Evolutionary conservation across 1,140 invertebrate genomes (phyloP).

Genomic region (Atopsyche davidsoni): DNA sequence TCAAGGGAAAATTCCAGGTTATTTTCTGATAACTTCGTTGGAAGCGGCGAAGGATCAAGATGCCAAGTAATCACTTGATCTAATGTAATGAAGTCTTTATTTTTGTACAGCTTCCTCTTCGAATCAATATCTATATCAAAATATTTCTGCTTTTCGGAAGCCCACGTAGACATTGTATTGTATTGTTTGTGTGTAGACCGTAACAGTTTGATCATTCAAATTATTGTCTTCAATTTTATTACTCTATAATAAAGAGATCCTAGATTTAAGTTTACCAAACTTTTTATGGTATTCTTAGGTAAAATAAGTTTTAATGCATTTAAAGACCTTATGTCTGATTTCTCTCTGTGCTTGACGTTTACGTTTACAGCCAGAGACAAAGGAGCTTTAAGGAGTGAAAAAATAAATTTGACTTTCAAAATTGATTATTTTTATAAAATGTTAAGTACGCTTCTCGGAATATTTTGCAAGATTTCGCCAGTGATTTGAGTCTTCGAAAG

Average conservation of each 20-base stretch:
- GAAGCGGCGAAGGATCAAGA: slow-evolving; percentile 40
- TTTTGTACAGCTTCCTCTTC: slow-evolving; percentile 50
- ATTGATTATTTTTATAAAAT: no score
- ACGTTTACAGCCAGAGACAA: no score
- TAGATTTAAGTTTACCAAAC: not conserved
- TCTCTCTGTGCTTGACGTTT: no score
- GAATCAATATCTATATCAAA: slow-evolving; percentile 49
- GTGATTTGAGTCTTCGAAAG: no score
- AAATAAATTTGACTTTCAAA: no score
- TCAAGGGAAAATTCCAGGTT: slow-evolving; percentile 41
- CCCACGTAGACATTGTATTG: slow-evolving; percentile 36
- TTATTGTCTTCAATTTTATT: not conserved
- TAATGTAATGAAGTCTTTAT: slow-evolving; percentile 40
- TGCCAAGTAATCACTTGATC: slow-evolving; percentile 57
- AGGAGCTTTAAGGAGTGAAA: no score
- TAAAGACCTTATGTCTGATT: not conserved
- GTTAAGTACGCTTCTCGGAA: no score
- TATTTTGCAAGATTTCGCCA: no score
- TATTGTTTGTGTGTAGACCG: no score
- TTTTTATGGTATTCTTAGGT: not conserved
- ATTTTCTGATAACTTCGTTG: slow-evolving; percentile 33
- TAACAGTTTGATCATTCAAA: not conserved
- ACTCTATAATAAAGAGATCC: not conserved
- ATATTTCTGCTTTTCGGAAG: slow-evolving; percentile 47
- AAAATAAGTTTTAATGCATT: not conserved